phyloP scores from a whole-genome alignment of 2,113 vertebrate genomes.

The Zosterops japonicus region DNA sequence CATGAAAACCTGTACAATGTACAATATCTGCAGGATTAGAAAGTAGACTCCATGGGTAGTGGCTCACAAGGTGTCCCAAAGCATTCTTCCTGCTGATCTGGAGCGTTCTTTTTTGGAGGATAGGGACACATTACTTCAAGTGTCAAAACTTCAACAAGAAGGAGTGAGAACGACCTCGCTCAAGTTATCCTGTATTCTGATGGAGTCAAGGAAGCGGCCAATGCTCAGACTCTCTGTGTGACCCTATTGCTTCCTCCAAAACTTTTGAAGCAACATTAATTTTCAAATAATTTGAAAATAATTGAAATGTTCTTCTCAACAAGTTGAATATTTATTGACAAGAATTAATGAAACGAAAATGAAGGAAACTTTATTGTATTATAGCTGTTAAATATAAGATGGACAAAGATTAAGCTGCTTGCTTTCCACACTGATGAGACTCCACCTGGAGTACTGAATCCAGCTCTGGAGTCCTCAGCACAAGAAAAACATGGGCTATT shows the following conservation, averaged over 20 bases:
- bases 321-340: not conserved
- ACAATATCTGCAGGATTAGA: not conserved
- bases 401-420: not conserved
- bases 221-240: not conserved
- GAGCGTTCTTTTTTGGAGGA: fast-evolving
- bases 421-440: not conserved
- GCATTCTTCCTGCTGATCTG: not conserved
- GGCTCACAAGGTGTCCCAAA: not conserved
- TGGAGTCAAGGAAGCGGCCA: not conserved
- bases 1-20: not conserved
- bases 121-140: not conserved
- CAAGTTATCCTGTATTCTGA: not conserved
- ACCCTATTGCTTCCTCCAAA: not conserved
- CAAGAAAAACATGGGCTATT: not conserved
- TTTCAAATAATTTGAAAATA: not conserved
- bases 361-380: not conserved
- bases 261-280: not conserved
- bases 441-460: not conserved
- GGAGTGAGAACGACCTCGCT: fast-evolving
- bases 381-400: not conserved
- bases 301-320: not conserved
- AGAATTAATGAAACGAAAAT: not conserved
- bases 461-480: not conserved
- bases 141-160: not conserved
- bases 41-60: not conserved